Evolutionary conservation across 2,797 vertebrate species (phyloP).

Genomic region (Florisuga fusca): DNA sequence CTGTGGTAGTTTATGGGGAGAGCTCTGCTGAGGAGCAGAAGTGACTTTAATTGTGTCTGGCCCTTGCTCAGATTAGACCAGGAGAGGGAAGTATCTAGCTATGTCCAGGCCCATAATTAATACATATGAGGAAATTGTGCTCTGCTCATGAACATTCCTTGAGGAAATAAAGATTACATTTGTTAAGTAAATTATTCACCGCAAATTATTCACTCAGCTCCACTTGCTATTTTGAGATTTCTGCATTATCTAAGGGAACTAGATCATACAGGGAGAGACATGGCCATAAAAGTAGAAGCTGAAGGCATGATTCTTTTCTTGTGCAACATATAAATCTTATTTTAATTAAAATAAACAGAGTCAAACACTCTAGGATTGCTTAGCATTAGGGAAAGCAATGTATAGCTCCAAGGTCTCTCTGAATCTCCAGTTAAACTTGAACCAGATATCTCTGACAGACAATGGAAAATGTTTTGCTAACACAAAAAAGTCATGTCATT

Average conservation of each 20-base stretch:
- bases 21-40: not conserved
- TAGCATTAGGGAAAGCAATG: not conserved
- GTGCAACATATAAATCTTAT: not conserved
- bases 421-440: not conserved
- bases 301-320: not conserved
- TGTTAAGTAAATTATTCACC: conserved; percentile 67
- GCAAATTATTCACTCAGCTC: conserved; percentile 43
- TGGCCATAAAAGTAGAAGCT: not conserved
- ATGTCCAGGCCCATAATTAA: conserved; percentile 42
- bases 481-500: not conserved
- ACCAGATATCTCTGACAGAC: not conserved
- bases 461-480: not conserved
- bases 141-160: conserved; percentile 34
- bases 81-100: conserved; percentile 43
- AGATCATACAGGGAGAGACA: not conserved
- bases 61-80: not conserved
- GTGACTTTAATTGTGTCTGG: not conserved
- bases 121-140: conserved; percentile 47
- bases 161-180: conserved; percentile 60
- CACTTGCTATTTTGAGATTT: conserved; percentile 45
- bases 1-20: not conserved
- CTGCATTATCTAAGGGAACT: not conserved
- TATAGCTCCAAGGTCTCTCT: not conserved
- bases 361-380: not conserved
- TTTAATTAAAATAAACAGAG: conserved; percentile 14